These are phyloP conservation scores for Nerophis ophidion DNA, from an alignment of 2,113 vertebrate species.

Conservation along the genomic window DNA sequence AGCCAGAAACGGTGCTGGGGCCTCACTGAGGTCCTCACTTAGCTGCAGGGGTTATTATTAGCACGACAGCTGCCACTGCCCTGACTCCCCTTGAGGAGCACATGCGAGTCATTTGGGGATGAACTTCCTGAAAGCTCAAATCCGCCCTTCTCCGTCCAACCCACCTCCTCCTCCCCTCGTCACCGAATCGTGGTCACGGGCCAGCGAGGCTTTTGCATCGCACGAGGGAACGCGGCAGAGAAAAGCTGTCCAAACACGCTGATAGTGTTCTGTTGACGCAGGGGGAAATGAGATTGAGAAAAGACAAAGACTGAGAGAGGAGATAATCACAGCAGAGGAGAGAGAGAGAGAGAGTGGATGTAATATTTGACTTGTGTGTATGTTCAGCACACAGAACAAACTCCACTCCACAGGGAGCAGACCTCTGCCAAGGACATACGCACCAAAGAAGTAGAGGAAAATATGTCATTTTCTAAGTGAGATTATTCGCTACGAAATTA, in stretches of 20 bases:
- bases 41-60: slow-evolving; percentile 57
- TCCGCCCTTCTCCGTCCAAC: slow-evolving; percentile 50
- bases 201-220: slow-evolving; percentile 51
- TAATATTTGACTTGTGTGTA: slow-evolving; percentile 23
- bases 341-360: slow-evolving; percentile 4
- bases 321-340: slow-evolving; percentile 38
- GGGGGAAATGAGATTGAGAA: slow-evolving; percentile 36
- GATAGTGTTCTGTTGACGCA: slow-evolving; percentile 48
- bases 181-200: slow-evolving; percentile 40
- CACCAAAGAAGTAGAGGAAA: too few relatives aligned
- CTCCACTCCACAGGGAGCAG: not conserved
- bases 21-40: slow-evolving; percentile 25
- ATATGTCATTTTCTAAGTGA: not conserved
- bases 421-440: slow-evolving; percentile 7
- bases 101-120: slow-evolving; percentile 25
- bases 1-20: slow-evolving; percentile 26
- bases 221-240: slow-evolving; percentile 34
- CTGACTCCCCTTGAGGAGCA: slow-evolving; percentile 37
- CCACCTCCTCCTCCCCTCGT: slow-evolving; percentile 36
- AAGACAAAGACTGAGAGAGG: slow-evolving; percentile 19
- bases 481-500: not conserved
- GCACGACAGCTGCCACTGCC: slow-evolving; percentile 58
- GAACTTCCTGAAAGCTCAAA: slow-evolving; percentile 37
- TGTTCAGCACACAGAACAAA: slow-evolving; percentile 19
- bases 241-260: slow-evolving; percentile 43